Base-by-base conservation (phyloP, 2,113 vertebrate genomes). In the Apeltes quadracus region DNA sequence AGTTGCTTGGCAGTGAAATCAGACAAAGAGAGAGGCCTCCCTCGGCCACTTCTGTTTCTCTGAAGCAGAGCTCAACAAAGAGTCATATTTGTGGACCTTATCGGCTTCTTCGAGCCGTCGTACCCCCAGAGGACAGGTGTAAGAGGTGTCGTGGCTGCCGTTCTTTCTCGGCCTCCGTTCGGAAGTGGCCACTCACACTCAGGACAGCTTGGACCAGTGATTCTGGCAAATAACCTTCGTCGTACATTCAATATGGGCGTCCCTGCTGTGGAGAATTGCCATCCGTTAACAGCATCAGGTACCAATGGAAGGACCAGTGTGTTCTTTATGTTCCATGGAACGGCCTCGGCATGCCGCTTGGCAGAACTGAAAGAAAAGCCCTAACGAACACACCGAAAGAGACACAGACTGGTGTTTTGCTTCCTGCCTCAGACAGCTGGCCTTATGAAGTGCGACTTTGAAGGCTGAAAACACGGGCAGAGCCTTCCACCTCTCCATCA, bases 401-500 rank as follows among this genome's bases (percentile, higher is more conserved):
- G 27, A 38, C 6, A 15, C 14, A 48, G 5, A 51, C 48, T 23
- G 11, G 20, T 44, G 22, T 23, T 13, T 34, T 53, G 27, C 11
- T 32, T 22, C 13, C 18, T 23, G 57, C 18, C 29, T 41, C 34
- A 53, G 36, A 15, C 36, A 39, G 61, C 27, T 61, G 69, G 76
- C 29, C 10, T 67, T 64, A 66, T 76, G 62, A 57, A 10, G 1
- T 50, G 9, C 5, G 11, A 34, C 61, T 50, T 20, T 0, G 32
- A 74, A 11, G 39, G 41, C 34, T 66, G 12, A 58, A 72, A 46
- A 69, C 56, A 48, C 43, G 58, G 62, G 55, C 74, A 57, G 36
- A 1, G 27, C 10, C 53, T 59, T 59, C n/a, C 38, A 16, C 32
- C 32, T 34, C n/a, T 32, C 16, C 38, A 70, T 18, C 8, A 38